These are phyloP conservation scores for Heliconius ismenius DNA, from an alignment of 2,888 invertebrate species.

Conservation along the genomic window DNA sequence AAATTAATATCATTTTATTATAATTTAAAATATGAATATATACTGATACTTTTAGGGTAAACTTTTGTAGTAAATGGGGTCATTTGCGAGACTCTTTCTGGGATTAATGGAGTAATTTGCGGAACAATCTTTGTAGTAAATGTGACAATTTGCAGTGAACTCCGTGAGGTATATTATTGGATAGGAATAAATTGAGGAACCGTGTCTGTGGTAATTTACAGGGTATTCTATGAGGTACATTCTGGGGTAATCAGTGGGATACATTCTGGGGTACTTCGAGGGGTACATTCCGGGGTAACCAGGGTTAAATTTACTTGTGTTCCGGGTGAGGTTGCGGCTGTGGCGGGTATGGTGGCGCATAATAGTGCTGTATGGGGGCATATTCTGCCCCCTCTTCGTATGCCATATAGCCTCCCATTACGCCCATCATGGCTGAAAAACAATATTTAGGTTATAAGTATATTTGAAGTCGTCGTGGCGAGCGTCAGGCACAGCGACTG, in stretches of 20 bases:
- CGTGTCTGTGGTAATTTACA: background rate
- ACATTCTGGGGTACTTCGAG: background rate
- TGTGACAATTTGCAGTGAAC: background rate
- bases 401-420: conserved; percentile 71
- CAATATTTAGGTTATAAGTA: background rate
- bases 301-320: conserved; percentile 55
- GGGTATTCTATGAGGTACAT: background rate
- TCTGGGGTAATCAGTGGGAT: background rate
- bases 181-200: background rate
- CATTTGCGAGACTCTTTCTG: background rate
- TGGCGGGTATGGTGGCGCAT: conserved; percentile 46
- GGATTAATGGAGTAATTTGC: no score
- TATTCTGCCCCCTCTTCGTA: conserved; percentile 71
- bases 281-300: background rate
- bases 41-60: no score
- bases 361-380: conserved; percentile 53
- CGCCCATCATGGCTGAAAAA: conserved; percentile 69
- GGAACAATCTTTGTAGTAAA: background rate
- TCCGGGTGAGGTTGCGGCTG: conserved; percentile 48
- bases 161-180: no score
- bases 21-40: background rate
- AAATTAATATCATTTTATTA: conserved; percentile 1
- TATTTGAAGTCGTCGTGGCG: no score
- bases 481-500: no score
- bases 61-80: no score